phyloP scores from a whole-genome alignment of 2,888 invertebrate species.

The Scaptomyza reducta region DNA sequence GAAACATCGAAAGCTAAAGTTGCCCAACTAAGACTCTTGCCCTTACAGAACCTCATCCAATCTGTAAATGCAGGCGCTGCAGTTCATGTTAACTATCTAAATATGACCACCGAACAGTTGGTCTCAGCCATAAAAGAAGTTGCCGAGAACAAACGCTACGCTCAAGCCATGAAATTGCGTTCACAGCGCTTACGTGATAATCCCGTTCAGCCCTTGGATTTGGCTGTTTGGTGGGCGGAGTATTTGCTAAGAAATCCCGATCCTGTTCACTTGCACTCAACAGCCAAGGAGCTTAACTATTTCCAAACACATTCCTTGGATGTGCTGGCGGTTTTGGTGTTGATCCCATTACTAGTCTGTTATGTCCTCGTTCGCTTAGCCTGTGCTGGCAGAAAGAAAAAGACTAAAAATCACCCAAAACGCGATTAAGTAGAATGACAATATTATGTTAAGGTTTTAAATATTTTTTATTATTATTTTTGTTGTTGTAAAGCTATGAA shows the following conservation, averaged over 20 bases:
- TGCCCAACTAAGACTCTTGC: background rate
- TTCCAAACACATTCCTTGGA: slow-evolving; percentile 50
- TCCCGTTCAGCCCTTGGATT: slow-evolving; percentile 35
- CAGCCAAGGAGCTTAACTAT: slow-evolving; percentile 32
- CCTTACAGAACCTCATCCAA: slow-evolving; percentile 38
- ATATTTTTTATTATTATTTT: slow-evolving; percentile 45
- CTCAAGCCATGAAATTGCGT: slow-evolving; percentile 21
- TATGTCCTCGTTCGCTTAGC: background rate
- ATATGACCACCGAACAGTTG: slow-evolving; percentile 14
- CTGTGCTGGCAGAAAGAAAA: background rate
- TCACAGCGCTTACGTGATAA: slow-evolving; percentile 35
- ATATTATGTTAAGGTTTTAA: slow-evolving; percentile 19
- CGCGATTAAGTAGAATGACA: slow-evolving; percentile 3
- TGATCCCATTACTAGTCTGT: slow-evolving; percentile 10
- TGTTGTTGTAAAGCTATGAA: slow-evolving; percentile 36
- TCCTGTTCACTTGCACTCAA: slow-evolving; percentile 37
- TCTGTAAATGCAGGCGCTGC: slow-evolving; percentile 28
- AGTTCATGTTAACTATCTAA: slow-evolving; percentile 24
- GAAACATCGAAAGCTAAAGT: background rate
- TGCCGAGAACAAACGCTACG: slow-evolving; percentile 23
- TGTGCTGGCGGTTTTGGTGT: slow-evolving; percentile 27
- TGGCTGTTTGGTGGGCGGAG: slow-evolving; percentile 54
- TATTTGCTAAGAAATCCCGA: slow-evolving; percentile 37
- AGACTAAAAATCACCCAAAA: background rate
- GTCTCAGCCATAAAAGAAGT: slow-evolving; percentile 26